Conservation (phyloP, 2,888 invertebrate species). For the Entomobrya proxima region DNA sequence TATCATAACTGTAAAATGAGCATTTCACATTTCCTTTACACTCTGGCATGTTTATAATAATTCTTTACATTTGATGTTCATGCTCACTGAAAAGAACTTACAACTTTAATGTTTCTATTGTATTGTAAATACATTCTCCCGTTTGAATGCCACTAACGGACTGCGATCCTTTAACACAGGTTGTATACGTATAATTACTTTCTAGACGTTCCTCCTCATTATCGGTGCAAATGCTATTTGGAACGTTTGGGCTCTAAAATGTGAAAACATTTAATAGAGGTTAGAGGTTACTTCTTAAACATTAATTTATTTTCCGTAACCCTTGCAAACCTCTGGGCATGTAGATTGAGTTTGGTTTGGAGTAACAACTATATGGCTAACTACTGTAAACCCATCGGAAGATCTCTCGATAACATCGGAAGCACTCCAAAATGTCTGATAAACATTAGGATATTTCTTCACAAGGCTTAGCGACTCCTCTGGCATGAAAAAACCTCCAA, state of each 20-base stretch:
- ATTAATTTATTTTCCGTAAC: no score
- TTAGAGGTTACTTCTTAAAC: no score
- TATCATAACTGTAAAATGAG: slow-evolving; percentile 59
- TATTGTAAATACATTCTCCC: slow-evolving; percentile 67
- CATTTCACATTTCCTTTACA: not conserved
- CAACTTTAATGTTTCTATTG: slow-evolving; percentile 70
- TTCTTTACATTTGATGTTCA: not conserved
- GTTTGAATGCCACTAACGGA: slow-evolving; percentile 71
- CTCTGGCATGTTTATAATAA: not conserved
- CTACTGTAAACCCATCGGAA: slow-evolving; percentile 70
- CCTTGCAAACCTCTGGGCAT: slow-evolving; percentile 65
- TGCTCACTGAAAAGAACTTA: slow-evolving; percentile 33
- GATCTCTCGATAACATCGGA: slow-evolving; percentile 69
- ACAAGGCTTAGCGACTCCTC: slow-evolving; percentile 55
- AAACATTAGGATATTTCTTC: slow-evolving; percentile 67
- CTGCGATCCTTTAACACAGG: slow-evolving; percentile 66
- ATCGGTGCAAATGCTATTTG: slow-evolving; percentile 67
- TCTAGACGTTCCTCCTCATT: slow-evolving; percentile 21
- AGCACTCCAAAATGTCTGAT: slow-evolving; percentile 70
- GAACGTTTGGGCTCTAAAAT: slow-evolving; percentile 70
- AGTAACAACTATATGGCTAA: slow-evolving; percentile 69
- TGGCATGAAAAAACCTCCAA: slow-evolving; percentile 72
- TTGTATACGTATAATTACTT: slow-evolving; percentile 59
- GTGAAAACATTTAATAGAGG: slow-evolving; percentile 19
- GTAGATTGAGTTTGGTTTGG: slow-evolving; percentile 70